These are phyloP conservation scores for Andricus grossulariae DNA, from an alignment of 1,140 invertebrate species.

Conservation along the genomic window DNA sequence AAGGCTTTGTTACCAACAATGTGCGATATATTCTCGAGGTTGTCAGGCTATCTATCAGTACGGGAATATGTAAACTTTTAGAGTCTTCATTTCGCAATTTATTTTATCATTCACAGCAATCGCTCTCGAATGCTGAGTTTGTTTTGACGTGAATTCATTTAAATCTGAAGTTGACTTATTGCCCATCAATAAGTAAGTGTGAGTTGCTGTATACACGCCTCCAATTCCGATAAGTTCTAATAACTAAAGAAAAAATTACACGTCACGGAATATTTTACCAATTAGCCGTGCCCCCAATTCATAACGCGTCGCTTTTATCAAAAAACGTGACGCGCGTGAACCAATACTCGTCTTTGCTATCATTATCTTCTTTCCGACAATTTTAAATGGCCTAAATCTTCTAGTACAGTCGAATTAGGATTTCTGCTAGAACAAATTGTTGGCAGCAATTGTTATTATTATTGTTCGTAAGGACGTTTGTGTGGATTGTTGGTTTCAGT, in stretches of 20 bases:
- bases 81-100: not conserved
- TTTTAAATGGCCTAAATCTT: too few relatives aligned
- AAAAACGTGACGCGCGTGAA: too few relatives aligned
- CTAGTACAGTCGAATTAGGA: too few relatives aligned
- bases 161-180: not conserved
- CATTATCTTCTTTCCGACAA: too few relatives aligned
- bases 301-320: not conserved
- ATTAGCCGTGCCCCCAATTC: conserved; percentile 10
- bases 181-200: not conserved
- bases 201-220: conserved; percentile 11
- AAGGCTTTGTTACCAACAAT: not conserved
- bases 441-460: too few relatives aligned
- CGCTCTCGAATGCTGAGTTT: not conserved
- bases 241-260: conserved; percentile 9
- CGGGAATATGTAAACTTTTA: not conserved
- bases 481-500: too few relatives aligned
- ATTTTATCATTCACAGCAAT: not conserved
- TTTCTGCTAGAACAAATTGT: too few relatives aligned
- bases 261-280: conserved; percentile 5
- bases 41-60: conserved; percentile 14
- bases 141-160: conserved; percentile 13
- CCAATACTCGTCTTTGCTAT: too few relatives aligned
- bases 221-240: not conserved
- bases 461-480: too few relatives aligned
- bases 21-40: conserved; percentile 15